Evolutionary conservation across 2,113 vertebrate species (phyloP).

Genomic region (Perca flavescens): DNA sequence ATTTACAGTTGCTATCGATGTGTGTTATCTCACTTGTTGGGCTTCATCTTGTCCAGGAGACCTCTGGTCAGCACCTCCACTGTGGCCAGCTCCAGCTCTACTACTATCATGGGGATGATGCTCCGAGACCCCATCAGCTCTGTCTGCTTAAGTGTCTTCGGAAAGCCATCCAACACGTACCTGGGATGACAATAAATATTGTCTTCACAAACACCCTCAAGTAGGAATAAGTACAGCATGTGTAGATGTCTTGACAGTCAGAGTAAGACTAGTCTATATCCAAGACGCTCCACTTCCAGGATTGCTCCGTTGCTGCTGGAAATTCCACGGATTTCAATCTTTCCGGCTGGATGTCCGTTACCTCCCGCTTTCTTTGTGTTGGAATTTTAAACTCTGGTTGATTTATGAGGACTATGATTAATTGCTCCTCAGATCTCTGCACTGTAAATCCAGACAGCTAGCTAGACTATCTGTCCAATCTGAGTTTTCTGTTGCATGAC

Average conservation of each 20-base stretch:
- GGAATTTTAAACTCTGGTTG: no score
- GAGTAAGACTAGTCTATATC: not conserved
- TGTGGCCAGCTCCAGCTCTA: constrained; percentile 89
- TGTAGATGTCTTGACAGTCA: not conserved
- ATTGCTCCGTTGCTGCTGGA: no score
- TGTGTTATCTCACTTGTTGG: constrained; percentile 81
- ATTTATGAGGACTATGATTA: no score
- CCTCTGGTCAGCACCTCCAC: constrained; percentile 91
- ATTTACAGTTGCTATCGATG: not conserved
- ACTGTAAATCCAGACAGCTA: no score
- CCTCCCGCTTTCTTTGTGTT: no score
- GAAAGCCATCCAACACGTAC: constrained; percentile 93
- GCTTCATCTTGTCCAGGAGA: constrained; percentile 81
- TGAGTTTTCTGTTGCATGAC: no score
- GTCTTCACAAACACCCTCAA: not conserved
- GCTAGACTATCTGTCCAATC: no score
- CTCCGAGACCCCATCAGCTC: constrained; percentile 84
- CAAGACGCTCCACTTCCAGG: no score
- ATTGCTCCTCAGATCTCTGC: no score
- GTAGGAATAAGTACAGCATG: not conserved
- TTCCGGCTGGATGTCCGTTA: no score
- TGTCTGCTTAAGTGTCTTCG: constrained; percentile 87
- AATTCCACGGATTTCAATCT: no score
- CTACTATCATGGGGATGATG: constrained; percentile 90
- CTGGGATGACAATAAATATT: constrained; percentile 75